These are phyloP conservation scores for Caenorhabditis doughertyi DNA, from an alignment of 2,888 invertebrate genomes.

Conservation along the genomic window DNA sequence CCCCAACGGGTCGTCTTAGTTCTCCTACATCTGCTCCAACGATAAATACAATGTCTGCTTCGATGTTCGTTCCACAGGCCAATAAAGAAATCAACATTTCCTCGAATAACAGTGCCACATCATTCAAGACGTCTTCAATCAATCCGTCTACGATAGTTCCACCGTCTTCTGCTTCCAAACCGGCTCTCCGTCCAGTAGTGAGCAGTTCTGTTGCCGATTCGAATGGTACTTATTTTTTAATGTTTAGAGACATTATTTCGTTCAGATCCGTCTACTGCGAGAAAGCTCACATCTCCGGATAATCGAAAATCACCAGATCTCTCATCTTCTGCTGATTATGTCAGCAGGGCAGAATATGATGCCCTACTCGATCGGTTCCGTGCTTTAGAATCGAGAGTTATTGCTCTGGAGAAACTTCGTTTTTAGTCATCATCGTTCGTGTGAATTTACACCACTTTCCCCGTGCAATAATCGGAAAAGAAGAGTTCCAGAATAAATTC, in stretches of 20 bases:
- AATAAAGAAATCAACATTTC: slow-evolving; percentile 41
- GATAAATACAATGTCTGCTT: slow-evolving; percentile 54
- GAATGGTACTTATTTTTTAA: slow-evolving; percentile 13
- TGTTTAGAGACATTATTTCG: neutral
- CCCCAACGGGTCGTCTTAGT: slow-evolving; percentile 45
- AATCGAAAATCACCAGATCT: slow-evolving; percentile 13
- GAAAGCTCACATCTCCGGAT: slow-evolving; percentile 47
- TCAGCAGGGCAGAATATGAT: slow-evolving; percentile 61
- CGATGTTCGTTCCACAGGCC: slow-evolving; percentile 54
- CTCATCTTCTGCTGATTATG: slow-evolving; percentile 41
- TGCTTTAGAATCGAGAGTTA: slow-evolving; percentile 51
- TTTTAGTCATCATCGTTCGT: slow-evolving; percentile 31
- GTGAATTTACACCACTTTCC: slow-evolving; percentile 26
- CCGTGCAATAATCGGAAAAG: slow-evolving; percentile 50
- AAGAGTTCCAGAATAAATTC: slow-evolving; percentile 6
- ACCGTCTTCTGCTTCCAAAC: slow-evolving; percentile 58
- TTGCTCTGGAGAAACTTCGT: slow-evolving; percentile 46
- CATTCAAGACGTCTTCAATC: slow-evolving; percentile 25
- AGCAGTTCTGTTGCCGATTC: slow-evolving; percentile 15
- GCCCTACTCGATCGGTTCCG: slow-evolving; percentile 52
- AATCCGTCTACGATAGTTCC: slow-evolving; percentile 35
- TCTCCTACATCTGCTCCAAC: slow-evolving; percentile 47
- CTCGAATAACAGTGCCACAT: slow-evolving; percentile 17
- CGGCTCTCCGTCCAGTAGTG: slow-evolving; percentile 50
- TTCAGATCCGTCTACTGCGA: slow-evolving; percentile 24